phyloP scores from a whole-genome alignment of 2,797 vertebrate genomes.

The Spatula clypeata region DNA sequence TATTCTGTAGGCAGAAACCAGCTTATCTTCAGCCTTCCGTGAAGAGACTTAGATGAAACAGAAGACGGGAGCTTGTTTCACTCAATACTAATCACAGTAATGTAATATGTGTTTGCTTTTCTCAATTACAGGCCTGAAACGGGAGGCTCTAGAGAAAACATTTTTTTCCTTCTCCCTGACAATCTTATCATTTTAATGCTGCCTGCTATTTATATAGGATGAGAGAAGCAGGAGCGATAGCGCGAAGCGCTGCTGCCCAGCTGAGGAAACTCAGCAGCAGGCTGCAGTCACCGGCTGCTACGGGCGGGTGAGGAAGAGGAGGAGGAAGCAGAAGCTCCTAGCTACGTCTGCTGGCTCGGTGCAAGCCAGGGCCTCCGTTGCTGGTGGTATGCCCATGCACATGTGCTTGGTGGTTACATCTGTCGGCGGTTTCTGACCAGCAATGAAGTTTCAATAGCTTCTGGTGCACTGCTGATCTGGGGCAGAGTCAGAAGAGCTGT shows the following conservation, averaged over 20 bases:
- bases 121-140: constrained; percentile 46
- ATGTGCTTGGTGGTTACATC: background rate
- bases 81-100: constrained; percentile 51
- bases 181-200: constrained; percentile 54
- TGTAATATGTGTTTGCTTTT: constrained; percentile 63
- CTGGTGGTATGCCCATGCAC: fast-evolving
- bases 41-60: constrained; percentile 42
- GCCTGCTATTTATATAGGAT: constrained; percentile 23
- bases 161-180: background rate
- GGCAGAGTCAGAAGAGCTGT: background rate
- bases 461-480: background rate
- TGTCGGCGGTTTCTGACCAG: background rate
- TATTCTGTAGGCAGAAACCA: constrained; percentile 41
- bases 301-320: background rate
- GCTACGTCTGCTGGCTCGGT: background rate
- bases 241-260: background rate
- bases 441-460: background rate
- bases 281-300: background rate
- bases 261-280: constrained; percentile 1
- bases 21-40: constrained; percentile 43
- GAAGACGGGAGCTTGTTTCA: constrained; percentile 47
- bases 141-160: constrained; percentile 1
- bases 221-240: background rate
- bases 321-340: background rate
- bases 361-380: background rate